These are phyloP conservation scores for Dermolepida albohirtum DNA, from an alignment of 2,888 invertebrate genomes.

Conservation along the genomic window DNA sequence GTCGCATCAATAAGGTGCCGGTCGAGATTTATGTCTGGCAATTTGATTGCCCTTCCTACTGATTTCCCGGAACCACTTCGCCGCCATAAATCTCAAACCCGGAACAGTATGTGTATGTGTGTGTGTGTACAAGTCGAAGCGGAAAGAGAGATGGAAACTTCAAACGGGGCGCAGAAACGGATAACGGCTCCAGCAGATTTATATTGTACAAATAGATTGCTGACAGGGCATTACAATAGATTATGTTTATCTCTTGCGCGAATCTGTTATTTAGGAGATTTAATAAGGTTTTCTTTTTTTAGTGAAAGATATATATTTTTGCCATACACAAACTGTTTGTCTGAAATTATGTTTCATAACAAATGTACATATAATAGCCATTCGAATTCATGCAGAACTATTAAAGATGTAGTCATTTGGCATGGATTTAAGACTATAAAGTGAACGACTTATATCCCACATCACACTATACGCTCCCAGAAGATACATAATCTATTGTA, in stretches of 20 bases:
- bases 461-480: too few species aligned
- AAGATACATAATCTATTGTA: too few species aligned
- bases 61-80: slow-evolving; percentile 42
- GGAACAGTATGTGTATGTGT: neutral
- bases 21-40: slow-evolving; percentile 60
- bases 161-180: slow-evolving; percentile 49
- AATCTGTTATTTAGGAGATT: slow-evolving; percentile 13
- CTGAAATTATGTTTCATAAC: too few species aligned
- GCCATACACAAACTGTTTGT: too few species aligned
- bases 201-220: slow-evolving; percentile 37
- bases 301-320: neutral
- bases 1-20: slow-evolving; percentile 61
- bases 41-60: slow-evolving; percentile 56
- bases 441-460: too few species aligned
- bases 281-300: slow-evolving; percentile 17
- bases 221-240: slow-evolving; percentile 34
- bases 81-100: slow-evolving; percentile 53
- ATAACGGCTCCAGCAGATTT: slow-evolving; percentile 42
- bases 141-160: slow-evolving; percentile 29
- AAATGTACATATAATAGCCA: too few species aligned
- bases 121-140: neutral
- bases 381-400: too few species aligned
- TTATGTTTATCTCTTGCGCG: slow-evolving; percentile 25
- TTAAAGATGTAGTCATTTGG: too few species aligned
- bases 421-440: too few species aligned